phyloP scores from a whole-genome alignment of 2,797 vertebrate genomes.

The Urosaurus nigricauda region DNA sequence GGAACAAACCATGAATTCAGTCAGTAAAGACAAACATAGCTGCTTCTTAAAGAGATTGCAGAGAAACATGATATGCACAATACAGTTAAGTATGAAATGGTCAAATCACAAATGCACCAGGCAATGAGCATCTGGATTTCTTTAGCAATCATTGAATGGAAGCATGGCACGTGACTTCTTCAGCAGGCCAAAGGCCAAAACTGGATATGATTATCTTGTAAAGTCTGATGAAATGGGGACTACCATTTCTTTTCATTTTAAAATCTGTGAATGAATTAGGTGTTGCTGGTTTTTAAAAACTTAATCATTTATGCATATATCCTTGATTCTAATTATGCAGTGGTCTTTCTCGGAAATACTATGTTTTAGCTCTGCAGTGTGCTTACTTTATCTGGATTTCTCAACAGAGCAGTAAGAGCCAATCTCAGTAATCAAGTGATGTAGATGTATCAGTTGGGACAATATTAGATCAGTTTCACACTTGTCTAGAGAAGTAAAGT shows the following conservation, averaged over 20 bases:
- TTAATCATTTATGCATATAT: background rate
- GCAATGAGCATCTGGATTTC: background rate
- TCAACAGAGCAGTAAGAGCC: background rate
- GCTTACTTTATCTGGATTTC: background rate
- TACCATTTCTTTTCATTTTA: constrained; percentile 18
- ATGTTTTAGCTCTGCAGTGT: background rate
- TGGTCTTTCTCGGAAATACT: background rate
- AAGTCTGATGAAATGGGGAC: constrained; percentile 12
- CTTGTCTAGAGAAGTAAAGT: too few relatives aligned
- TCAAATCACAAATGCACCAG: background rate
- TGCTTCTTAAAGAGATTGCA: constrained; percentile 24
- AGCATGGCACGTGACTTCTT: background rate
- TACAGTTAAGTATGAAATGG: constrained; percentile 27
- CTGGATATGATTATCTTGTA: background rate
- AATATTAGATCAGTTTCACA: background rate
- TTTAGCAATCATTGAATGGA: constrained; percentile 27
- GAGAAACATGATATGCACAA: constrained; percentile 10
- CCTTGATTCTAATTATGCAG: background rate
- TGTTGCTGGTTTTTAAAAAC: background rate
- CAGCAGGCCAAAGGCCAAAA: background rate
- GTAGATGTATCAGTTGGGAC: background rate
- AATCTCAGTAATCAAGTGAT: background rate
- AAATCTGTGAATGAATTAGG: constrained; percentile 38
- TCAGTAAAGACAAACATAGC: constrained; percentile 20
- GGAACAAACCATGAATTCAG: constrained; percentile 32